A percentile compares a stretch with the other conserved stretches of the same genome.
These are phyloP conservation scores for Dicrostonyx torquatus DNA, from an alignment of 2,797 vertebrate species.

Conservation along the genomic window DNA sequence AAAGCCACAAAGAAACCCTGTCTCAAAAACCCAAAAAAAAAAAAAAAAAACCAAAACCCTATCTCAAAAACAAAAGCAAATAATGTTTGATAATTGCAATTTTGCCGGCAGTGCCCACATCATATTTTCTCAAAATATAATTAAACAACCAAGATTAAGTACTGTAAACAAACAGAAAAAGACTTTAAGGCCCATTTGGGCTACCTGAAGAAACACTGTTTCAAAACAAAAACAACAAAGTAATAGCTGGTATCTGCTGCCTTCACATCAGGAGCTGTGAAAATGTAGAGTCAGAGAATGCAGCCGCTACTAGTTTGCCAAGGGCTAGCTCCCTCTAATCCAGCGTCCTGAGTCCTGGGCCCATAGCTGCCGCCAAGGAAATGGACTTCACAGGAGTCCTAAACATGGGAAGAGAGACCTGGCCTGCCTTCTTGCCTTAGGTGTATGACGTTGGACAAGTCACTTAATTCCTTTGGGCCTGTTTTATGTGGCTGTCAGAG, in stretches of 20 bases:
- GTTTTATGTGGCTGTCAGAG: background rate
- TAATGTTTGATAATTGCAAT: background rate
- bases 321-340: background rate
- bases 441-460: background rate
- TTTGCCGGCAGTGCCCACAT: background rate
- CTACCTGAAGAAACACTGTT: background rate
- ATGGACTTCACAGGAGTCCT: background rate
- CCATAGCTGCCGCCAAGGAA: background rate
- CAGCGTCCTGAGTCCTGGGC: background rate
- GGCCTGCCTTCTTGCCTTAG: background rate
- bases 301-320: background rate
- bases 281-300: background rate
- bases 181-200: background rate
- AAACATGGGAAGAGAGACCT: background rate
- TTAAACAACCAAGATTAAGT: background rate
- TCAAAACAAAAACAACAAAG: background rate
- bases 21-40: too few relatives aligned
- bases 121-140: background rate
- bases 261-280: background rate
- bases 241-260: background rate
- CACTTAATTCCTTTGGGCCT: conserved; percentile 15
- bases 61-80: background rate
- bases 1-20: too few relatives aligned
- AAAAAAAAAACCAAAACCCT: too few relatives aligned
- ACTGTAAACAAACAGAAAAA: background rate